Conservation (phyloP, 2,797 vertebrate species). For the Saxicola maurus region DNA sequence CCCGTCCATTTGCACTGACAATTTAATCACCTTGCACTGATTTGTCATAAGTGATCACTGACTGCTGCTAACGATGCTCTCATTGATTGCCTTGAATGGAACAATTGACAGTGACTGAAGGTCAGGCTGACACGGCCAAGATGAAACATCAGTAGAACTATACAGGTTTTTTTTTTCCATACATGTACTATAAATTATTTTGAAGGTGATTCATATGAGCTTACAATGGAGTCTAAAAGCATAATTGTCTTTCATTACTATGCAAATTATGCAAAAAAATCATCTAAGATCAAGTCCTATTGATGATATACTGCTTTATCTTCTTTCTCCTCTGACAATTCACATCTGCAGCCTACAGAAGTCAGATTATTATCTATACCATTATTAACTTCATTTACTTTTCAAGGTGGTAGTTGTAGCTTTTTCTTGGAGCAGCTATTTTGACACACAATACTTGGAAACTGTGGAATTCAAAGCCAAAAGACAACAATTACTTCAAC, state of each 20-base stretch:
- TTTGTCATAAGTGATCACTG: conserved; percentile 4
- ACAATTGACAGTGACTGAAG: conserved; percentile 32
- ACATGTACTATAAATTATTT: not conserved
- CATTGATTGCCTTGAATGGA: conserved; percentile 31
- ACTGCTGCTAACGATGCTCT: conserved; percentile 10
- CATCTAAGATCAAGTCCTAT: conserved; percentile 61
- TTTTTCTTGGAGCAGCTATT: conserved; percentile 27
- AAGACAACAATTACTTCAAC: conserved; percentile 44
- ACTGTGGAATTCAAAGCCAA: not conserved
- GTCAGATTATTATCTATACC: conserved; percentile 63
- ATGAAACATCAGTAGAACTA: not conserved
- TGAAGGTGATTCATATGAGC: conserved; percentile 51
- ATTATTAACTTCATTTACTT: conserved; percentile 60
- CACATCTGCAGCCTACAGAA: conserved; percentile 54
- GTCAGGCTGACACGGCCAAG: conserved; percentile 4
- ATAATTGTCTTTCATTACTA: conserved; percentile 61
- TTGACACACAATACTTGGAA: not conserved
- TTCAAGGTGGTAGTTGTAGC: conserved; percentile 24
- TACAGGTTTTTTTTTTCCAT: not conserved
- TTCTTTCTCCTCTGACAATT: conserved; percentile 54
- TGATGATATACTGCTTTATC: conserved; percentile 65
- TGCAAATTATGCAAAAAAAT: conserved; percentile 69
- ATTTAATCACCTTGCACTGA: conserved; percentile 1
- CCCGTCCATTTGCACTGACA: not conserved
- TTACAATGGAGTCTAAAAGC: conserved; percentile 46